Evolutionary conservation across 1,140 invertebrate species (phyloP), one percentile per base, ranked within the genome.

Genomic region (Cydia fagiglandana): DNA sequence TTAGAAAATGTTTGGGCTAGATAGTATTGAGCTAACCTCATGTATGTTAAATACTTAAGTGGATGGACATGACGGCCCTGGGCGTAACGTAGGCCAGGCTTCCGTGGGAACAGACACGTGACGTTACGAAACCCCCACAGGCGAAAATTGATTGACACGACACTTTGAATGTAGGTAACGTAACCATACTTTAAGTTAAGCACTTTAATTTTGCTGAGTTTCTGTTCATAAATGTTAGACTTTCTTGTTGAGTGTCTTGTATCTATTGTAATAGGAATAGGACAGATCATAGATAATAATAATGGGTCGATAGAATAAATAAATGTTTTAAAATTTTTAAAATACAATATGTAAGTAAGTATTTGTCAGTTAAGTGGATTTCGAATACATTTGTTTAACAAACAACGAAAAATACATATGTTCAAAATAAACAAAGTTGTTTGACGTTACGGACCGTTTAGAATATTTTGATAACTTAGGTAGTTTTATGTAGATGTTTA

Each of bases 31-130:
- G 87, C 85, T 87, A 91, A 81, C 84, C 91, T 87, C 89, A 83
- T 84, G 81, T 90, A 88, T 86, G 86, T 90, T 92, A 92, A 92
- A 91, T 87, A 91, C 86, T 85, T 92, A 92, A 92, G 91, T 89
- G 91, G 87, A 81, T 79, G 83, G 84, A 86, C 91, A 93, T 91
- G 89, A 91, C 88, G 83, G 90, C 91, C 90, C 84, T 81, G 81
- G 90, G 91, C 91, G 85, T 83, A 82, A 83, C 82, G 82, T 82
- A 86, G 86, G 61, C 81, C 82, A 84, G 84, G 88, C 91, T 92
- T 92, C 89, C 90, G 89, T 93, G 91, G 90, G 91, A 93, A 84
- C 77, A 74, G 80, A 85, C 91, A 91, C 83, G 84, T 91, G 91
- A 89, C 89, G 86, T 89, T 88, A 87, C 82, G 82, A 89, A 90